Evolutionary conservation across 2,888 invertebrate genomes (phyloP).

Genomic region (Nomada fabriciana): DNA sequence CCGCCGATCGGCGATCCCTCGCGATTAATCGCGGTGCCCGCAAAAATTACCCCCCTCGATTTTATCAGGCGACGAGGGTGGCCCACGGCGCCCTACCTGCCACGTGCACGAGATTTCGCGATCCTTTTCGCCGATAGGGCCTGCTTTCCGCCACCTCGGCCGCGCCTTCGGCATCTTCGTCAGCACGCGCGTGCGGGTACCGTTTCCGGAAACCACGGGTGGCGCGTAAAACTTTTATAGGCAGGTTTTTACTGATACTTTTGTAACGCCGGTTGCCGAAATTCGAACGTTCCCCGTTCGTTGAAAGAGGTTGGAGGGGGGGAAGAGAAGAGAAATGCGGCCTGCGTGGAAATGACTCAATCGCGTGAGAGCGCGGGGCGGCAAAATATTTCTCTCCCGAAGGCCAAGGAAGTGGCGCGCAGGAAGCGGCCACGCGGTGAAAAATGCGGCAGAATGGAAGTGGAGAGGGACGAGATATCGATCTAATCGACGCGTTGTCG

Average conservation of each 20-base stretch:
- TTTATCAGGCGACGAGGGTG: constrained; percentile 55
- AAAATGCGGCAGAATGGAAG: constrained; percentile 22
- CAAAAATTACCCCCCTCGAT: constrained; percentile 55
- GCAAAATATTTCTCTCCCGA: constrained; percentile 62
- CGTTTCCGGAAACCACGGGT: no score
- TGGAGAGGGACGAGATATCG: constrained; percentile 11
- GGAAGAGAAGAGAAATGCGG: constrained; percentile 36
- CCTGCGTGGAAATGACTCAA: constrained; percentile 66
- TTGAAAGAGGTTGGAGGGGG: constrained; percentile 17
- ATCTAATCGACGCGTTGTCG: constrained; percentile 28
- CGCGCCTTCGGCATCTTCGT: no score
- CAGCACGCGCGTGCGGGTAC: no score
- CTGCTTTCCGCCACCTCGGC: no score
- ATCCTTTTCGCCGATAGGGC: constrained; percentile 39
- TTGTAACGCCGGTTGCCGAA: not conserved
- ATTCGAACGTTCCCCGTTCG: not conserved
- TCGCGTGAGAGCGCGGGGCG: constrained; percentile 55
- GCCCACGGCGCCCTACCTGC: constrained; percentile 29
- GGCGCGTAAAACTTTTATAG: no score
- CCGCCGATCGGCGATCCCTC: constrained; percentile 66
- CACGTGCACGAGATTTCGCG: constrained; percentile 37
- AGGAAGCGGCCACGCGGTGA: constrained; percentile 51
- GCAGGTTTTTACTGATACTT: no score
- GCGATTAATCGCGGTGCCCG: constrained; percentile 65
- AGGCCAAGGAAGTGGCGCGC: constrained; percentile 41